Evolutionary conservation across 1,140 invertebrate genomes (phyloP), one percentile per base, ranked within the genome.

Genomic region (Arctopsyche grandis): DNA sequence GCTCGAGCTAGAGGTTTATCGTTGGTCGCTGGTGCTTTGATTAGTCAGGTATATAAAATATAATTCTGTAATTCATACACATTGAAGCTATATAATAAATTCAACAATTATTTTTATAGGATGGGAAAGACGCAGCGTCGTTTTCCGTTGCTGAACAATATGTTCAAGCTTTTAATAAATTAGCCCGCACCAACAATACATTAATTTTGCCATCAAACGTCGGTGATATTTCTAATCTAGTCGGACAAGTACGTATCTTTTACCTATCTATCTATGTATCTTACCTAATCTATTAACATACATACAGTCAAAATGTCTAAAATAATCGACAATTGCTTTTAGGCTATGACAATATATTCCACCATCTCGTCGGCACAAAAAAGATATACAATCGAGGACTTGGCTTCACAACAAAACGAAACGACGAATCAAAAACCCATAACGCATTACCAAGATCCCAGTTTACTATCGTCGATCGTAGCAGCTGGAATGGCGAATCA

Each of bases 71-170:
- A 69, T 7, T 24, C 26, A 24, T 69, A 22, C n/a, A 5, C n/a
- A 26, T 24, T 69, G 5, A 22, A n/a, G 9, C 7, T 9, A 69
- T 9, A 26, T 9, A 69, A n/a, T 69, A 69, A 7, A 22, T 29
- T 24, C 9, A 24, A 7, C 22, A 26, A 7, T 46, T 46, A 69
- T 16, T 16, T n/a, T 75, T 75, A 10, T 82, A 93, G 88, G 90
- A 93, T 81, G 96, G 95, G 58, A 91, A 91, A 80, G 93, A 96
- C 89, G 98, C 98, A 3, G 98, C 97, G 14, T 93, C 95, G 0
- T 89, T 99, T n/a, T 93, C 92, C 29, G 89, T 99, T 78, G 98
- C 98, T 0, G 97, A 99, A 84, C 96, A 98, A 84, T 99, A 99
- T 86, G 95, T 99, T 48, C 86, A 90, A 26, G 98, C 98, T 12